Percentiles rank a stretch among this genome's conserved stretches.
Evolutionary conservation across 2,113 vertebrate species (phyloP).

Genomic region (Poecilia latipinna): DNA sequence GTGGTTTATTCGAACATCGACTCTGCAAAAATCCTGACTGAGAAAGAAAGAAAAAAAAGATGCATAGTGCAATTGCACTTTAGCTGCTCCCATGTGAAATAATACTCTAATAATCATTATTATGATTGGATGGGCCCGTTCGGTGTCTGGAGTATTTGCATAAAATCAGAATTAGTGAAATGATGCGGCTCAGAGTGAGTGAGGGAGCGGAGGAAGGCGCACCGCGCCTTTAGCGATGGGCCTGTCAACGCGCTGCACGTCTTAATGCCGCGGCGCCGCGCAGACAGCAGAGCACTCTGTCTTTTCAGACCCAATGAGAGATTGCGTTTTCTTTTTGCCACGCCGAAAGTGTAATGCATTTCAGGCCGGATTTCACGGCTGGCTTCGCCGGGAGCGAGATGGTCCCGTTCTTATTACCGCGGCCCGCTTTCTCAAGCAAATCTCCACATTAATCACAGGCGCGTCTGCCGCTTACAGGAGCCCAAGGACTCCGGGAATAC

Average conservation of each 20-base stretch:
- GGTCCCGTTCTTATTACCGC: conserved; percentile 88
- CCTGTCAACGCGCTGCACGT: conserved; percentile 87
- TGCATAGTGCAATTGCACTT: neutral
- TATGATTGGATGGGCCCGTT: conserved; percentile 85
- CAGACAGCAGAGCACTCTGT: conserved; percentile 78
- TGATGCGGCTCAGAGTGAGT: conserved; percentile 70
- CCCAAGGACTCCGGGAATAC: conserved; percentile 66
- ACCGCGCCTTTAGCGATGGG: conserved; percentile 75
- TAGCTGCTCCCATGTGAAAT: conserved; percentile 86
- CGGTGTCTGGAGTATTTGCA: conserved; percentile 89
- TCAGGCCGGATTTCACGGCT: conserved; percentile 94
- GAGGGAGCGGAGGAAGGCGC: conserved; percentile 47
- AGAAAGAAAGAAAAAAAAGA: neutral
- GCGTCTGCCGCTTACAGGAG: conserved; percentile 82
- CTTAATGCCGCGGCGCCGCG: conserved; percentile 87
- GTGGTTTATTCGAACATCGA: neutral
- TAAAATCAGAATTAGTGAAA: conserved; percentile 93
- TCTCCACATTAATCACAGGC: conserved; percentile 94
- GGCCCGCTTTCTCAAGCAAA: conserved; percentile 92
- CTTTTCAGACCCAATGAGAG: conserved; percentile 90
- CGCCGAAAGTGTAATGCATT: conserved; percentile 94
- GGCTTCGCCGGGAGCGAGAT: conserved; percentile 88
- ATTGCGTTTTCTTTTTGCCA: conserved; percentile 90
- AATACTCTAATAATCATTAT: conserved; percentile 92
- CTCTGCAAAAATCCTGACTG: neutral